Conservation (phyloP, 2,888 invertebrate genomes). For the Sminthurides aquaticus region DNA sequence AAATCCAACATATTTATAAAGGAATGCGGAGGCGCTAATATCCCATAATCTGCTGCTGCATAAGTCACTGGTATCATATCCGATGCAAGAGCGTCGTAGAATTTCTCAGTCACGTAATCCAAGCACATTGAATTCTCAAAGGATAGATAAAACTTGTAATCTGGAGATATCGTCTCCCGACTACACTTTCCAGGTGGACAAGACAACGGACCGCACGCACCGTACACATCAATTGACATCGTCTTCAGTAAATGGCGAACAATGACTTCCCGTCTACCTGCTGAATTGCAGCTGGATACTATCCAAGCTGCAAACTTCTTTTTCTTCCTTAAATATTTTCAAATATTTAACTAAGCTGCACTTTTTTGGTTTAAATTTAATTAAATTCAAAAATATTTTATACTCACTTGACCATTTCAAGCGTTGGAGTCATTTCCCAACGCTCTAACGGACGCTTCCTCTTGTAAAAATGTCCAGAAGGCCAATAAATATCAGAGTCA, state of each 20-base stretch:
- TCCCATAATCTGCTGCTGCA: conserved; percentile 2
- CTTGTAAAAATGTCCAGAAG: background rate
- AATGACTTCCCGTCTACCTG: background rate
- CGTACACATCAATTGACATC: background rate
- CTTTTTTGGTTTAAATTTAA: no score
- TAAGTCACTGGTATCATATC: conserved; percentile 8
- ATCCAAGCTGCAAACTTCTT: background rate
- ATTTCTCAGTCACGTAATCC: conserved; percentile 19
- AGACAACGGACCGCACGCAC: background rate
- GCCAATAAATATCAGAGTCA: background rate
- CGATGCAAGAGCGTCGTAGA: background rate
- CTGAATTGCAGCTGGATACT: background rate
- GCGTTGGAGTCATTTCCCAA: background rate
- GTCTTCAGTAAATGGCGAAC: background rate
- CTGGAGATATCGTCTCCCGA: background rate
- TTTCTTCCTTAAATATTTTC: background rate
- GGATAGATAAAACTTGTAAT: conserved; percentile 16
- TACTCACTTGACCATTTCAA: background rate
- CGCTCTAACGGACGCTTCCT: background rate
- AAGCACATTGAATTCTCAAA: conserved; percentile 14
- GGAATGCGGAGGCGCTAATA: conserved; percentile 14
- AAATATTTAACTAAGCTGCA: no score
- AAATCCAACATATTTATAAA: conserved; percentile 7
- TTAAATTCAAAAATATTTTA: no score
- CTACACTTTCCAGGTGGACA: background rate